These are phyloP conservation scores for Chlorodrepanis virens DNA, from an alignment of 2,113 vertebrate species.

Conservation along the genomic window DNA sequence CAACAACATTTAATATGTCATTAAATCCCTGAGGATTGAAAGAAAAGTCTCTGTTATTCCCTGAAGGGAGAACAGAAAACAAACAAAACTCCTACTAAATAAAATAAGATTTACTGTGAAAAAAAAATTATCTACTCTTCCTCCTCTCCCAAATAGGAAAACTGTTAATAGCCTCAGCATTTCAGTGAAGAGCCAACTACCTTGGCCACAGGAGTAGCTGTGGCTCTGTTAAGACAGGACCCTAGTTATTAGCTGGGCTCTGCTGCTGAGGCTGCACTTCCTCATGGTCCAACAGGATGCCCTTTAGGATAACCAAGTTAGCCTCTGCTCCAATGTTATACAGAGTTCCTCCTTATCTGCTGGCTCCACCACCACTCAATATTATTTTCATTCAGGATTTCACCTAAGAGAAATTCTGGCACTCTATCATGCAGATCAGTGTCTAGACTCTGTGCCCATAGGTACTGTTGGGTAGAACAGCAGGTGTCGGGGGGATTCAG, in stretches of 20 bases:
- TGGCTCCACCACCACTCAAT: neutral
- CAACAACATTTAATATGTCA: neutral
- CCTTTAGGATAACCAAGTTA: neutral
- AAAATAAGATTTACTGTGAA: neutral
- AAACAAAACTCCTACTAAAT: neutral
- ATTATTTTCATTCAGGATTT: neutral
- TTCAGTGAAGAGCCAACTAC: neutral
- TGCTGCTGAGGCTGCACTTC: neutral
- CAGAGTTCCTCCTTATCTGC: neutral
- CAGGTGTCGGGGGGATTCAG: accelerated
- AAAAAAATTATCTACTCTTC: neutral
- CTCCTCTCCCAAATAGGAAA: neutral
- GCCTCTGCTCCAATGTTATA: neutral
- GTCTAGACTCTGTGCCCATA: neutral
- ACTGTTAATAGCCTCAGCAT: neutral
- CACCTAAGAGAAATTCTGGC: neutral
- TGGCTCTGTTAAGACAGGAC: neutral
- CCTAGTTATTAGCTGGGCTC: neutral
- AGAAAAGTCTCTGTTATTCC: neutral
- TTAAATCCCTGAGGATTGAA: neutral
- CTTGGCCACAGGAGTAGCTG: neutral
- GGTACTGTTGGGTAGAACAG: neutral
- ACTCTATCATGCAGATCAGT: neutral
- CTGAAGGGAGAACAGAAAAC: neutral
- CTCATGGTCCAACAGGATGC: neutral